Evolutionary conservation across 2,797 vertebrate genomes (phyloP).

Genomic region (Mareca strepera): DNA sequence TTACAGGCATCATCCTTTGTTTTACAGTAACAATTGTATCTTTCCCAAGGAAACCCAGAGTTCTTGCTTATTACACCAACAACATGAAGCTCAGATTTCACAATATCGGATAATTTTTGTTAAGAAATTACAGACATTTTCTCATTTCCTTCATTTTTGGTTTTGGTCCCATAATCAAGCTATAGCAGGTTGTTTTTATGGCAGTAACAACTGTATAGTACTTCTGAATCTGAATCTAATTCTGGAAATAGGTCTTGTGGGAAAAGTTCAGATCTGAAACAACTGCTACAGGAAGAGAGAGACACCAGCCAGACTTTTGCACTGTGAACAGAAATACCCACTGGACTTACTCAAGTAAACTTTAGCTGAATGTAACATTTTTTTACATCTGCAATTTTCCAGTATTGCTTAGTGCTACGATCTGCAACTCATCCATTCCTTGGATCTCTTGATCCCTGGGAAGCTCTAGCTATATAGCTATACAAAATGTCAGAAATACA

Average conservation of each 20-base stretch:
- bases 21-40: neutral
- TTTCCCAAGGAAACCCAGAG: neutral
- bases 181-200: slow-evolving; percentile 23
- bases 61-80: neutral
- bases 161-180: neutral
- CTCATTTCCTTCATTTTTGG: neutral
- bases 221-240: slow-evolving; percentile 45
- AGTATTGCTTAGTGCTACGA: neutral
- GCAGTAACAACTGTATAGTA: slow-evolving; percentile 2
- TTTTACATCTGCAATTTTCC: neutral
- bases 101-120: neutral
- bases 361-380: neutral
- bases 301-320: neutral
- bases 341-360: slow-evolving; percentile 13
- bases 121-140: slow-evolving; percentile 2
- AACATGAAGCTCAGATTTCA: neutral
- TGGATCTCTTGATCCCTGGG: neutral
- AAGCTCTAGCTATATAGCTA: neutral
- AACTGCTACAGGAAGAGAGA: slow-evolving; percentile 10
- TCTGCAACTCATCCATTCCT: neutral
- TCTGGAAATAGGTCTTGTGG: slow-evolving; percentile 36
- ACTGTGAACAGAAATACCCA: slow-evolving; percentile 29
- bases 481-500: neutral
- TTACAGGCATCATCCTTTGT: neutral
- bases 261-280: slow-evolving; percentile 38